A percentile compares a stretch with the other conserved stretches of the same genome.
Evolutionary conservation across 1,140 invertebrate species (phyloP).

Genomic region (Macrotrachela quadricornifera): DNA sequence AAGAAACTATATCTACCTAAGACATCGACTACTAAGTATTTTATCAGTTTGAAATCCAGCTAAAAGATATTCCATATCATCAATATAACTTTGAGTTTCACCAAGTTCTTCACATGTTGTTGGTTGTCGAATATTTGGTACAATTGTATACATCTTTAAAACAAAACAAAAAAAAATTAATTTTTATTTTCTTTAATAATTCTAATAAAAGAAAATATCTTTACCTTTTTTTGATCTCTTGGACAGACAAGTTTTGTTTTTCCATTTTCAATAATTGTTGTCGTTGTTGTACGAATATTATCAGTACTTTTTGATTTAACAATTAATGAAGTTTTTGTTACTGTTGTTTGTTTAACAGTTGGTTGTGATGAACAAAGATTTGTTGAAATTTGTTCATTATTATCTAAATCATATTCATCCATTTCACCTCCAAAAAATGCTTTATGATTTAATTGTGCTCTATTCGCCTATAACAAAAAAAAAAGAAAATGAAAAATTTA

Average conservation of each 20-base stretch:
- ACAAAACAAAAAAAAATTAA: too few species aligned
- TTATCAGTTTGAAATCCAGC: conserved; percentile 70
- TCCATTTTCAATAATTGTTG: too few species aligned
- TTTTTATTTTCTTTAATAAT: too few species aligned
- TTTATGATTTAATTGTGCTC: too few species aligned
- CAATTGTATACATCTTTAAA: conserved; percentile 65
- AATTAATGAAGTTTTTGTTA: not conserved
- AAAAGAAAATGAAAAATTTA: too few species aligned
- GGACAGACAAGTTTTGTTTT: too few species aligned
- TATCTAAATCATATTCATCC: not conserved
- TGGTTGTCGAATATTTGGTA: conserved; percentile 82
- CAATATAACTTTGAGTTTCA: conserved; percentile 89
- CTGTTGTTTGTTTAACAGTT: not conserved
- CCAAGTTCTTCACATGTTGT: conserved; percentile 90
- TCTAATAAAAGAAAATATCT: too few species aligned
- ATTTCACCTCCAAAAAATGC: too few species aligned
- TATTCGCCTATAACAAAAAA: too few species aligned
- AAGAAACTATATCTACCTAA: conserved; percentile 16
- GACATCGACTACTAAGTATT: conserved; percentile 57
- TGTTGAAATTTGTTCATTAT: conserved; percentile 13
- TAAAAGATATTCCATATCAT: conserved; percentile 83
- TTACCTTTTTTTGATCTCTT: too few species aligned
- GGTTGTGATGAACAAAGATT: not conserved
- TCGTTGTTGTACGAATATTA: not conserved
- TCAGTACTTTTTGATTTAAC: not conserved